Conservation (phyloP, 2,888 invertebrate species). For the Lithophane leautieri region DNA sequence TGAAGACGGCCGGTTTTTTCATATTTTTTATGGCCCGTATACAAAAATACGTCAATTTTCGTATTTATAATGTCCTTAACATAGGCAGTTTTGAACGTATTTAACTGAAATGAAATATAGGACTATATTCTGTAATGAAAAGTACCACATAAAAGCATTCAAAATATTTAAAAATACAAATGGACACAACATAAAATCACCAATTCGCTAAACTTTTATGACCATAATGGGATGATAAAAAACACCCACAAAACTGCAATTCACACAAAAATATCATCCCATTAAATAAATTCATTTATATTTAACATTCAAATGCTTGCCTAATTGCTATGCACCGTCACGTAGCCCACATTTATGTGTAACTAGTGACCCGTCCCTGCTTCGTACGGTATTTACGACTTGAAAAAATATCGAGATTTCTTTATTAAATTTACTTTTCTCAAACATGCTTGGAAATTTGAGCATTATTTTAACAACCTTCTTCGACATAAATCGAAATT, state of each 20-base stretch:
- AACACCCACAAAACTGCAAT: constrained; percentile 1
- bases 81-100: neutral
- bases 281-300: constrained; percentile 45
- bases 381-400: neutral
- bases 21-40: neutral
- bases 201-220: no score
- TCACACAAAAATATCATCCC: constrained; percentile 4
- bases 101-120: neutral
- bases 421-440: neutral
- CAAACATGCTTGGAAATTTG: no score
- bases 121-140: no score
- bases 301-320: constrained; percentile 36
- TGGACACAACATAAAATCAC: no score
- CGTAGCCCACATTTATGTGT: constrained; percentile 43
- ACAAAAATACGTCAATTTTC: neutral
- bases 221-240: neutral
- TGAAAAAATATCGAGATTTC: neutral
- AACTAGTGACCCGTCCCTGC: neutral
- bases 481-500: no score
- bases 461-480: no score
- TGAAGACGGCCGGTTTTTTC: no score
- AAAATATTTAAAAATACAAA: no score
- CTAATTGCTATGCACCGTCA: constrained; percentile 62
- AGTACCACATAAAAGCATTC: no score
- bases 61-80: neutral